Conservation (phyloP, 2,888 invertebrate species). For the Leptinotarsa haldemani region DNA sequence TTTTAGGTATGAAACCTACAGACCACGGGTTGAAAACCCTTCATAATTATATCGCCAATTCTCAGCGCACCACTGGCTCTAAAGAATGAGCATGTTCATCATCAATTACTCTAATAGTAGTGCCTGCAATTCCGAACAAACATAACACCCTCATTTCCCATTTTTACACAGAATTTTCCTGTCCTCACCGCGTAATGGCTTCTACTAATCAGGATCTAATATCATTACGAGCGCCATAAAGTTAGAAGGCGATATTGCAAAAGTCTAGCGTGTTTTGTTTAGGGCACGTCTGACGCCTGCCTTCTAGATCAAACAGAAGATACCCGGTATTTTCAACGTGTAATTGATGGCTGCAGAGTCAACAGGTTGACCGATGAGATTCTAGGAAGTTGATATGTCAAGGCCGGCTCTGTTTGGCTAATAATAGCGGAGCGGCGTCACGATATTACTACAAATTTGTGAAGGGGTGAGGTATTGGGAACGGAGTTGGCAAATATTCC, state of each 20-base stretch:
- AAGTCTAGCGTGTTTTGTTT: neutral
- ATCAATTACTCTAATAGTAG: neutral
- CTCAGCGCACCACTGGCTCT: too few relatives aligned
- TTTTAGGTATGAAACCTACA: too few relatives aligned
- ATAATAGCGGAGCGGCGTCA: neutral
- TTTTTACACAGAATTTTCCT: neutral
- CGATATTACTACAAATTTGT: neutral
- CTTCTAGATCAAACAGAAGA: conserved; percentile 7
- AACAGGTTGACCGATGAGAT: conserved; percentile 14
- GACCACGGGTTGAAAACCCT: too few relatives aligned
- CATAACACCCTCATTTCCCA: neutral
- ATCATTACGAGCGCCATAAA: neutral
- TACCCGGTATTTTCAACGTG: neutral
- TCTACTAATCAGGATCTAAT: conserved; percentile 11
- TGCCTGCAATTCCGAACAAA: neutral
- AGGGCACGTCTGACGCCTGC: neutral
- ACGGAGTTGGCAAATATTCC: too few relatives aligned
- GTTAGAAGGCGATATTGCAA: neutral
- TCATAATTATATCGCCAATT: too few relatives aligned
- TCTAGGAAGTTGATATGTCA: conserved; percentile 2
- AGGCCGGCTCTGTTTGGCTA: conserved; percentile 2
- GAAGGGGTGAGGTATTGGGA: neutral
- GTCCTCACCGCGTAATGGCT: conserved; percentile 5
- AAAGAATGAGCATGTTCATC: too few relatives aligned
- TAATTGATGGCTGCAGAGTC: conserved; percentile 1